Percentiles rank a stretch among this genome's conserved stretches.
phyloP scores from a whole-genome alignment of 2,113 vertebrate species.

The Nibea coibor region DNA sequence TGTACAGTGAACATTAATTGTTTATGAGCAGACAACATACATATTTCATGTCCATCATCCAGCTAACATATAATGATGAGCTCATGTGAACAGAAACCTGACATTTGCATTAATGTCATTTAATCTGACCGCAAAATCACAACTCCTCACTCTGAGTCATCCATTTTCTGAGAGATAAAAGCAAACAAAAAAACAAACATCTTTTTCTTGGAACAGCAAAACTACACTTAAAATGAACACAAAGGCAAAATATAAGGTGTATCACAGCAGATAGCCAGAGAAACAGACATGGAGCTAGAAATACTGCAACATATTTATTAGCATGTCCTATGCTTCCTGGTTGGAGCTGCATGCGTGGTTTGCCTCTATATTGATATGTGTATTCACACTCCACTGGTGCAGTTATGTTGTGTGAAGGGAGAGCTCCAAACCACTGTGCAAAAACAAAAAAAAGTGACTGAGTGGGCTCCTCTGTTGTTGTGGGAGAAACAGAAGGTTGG shows the following conservation, averaged over 20 bases:
- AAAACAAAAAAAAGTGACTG: not conserved
- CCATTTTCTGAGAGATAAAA: not conserved
- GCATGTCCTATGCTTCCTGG: slow-evolving; percentile 76
- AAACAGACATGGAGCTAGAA: slow-evolving; percentile 24
- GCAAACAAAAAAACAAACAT: not conserved
- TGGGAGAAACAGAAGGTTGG: not conserved
- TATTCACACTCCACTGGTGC: slow-evolving; percentile 70
- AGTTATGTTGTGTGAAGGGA: slow-evolving; percentile 46
- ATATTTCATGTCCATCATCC: slow-evolving; percentile 1
- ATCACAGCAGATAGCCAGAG: slow-evolving; percentile 10
- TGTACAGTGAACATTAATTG: slow-evolving; percentile 6
- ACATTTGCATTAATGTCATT: slow-evolving; percentile 12
- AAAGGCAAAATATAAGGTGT: not conserved
- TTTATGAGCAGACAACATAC: slow-evolving; percentile 1
- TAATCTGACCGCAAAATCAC: slow-evolving; percentile 5
- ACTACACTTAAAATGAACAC: not conserved
- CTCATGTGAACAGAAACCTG: slow-evolving; percentile 16
- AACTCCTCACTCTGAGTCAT: not conserved
- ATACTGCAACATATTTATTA: slow-evolving; percentile 6
- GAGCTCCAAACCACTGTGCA: not conserved
- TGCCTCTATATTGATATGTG: slow-evolving; percentile 47
- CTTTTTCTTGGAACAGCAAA: not conserved
- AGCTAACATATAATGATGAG: not conserved
- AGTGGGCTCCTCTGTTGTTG: not conserved
- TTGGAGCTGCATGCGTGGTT: slow-evolving; percentile 75